Evolutionary conservation across 2,888 invertebrate genomes (phyloP), one percentile per base, ranked within the genome.

Genomic region (Platyscelio sp.): DNA sequence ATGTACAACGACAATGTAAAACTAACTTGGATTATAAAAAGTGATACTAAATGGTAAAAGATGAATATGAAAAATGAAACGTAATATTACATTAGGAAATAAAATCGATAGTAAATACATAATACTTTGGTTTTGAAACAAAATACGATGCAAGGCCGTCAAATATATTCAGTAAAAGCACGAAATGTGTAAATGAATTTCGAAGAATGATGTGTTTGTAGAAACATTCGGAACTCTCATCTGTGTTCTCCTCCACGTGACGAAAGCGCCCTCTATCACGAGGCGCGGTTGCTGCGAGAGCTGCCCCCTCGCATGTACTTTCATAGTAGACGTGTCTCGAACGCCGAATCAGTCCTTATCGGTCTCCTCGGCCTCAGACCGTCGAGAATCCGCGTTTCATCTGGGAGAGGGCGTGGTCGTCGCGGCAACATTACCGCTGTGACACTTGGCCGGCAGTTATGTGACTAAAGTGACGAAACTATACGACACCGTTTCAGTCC

Each of bases 241-340:
- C 54, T n/a, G 43, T 46, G 46, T 20, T 13, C 24, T 63, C 67
- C 51, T 60, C 13, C 49, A 40, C 60, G 49, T 1, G 27, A 60
- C 40, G 63, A 46, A 26, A 26, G 61, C 74, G 43, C 74, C 68
- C 26, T 61, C 68, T 74, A 46, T 43, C 6, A 33, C 20, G 38
- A n/a, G 61, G 43, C 74, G 54, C 61, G 40, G 51, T 38, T n/a
- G 20, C 49, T 27, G 15, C 65, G 46, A 49, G 63, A 70, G 63
- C 54, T 38, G 75, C 75, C 74, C 68, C 29, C 70, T 75, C 24
- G 46, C 56, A 60, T 29, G 33, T 75, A 81, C 75, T 81, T 75
- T 75, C 81, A 70, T 76, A 70, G 74, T 68, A 51, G 63, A 43
- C 61, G 33, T n/a, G n/a, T n/a, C n/a, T n/a, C n/a, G n/a, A n/a